phyloP scores from a whole-genome alignment of 2,797 vertebrate genomes.

The Dendrocincla fuliginosa region DNA sequence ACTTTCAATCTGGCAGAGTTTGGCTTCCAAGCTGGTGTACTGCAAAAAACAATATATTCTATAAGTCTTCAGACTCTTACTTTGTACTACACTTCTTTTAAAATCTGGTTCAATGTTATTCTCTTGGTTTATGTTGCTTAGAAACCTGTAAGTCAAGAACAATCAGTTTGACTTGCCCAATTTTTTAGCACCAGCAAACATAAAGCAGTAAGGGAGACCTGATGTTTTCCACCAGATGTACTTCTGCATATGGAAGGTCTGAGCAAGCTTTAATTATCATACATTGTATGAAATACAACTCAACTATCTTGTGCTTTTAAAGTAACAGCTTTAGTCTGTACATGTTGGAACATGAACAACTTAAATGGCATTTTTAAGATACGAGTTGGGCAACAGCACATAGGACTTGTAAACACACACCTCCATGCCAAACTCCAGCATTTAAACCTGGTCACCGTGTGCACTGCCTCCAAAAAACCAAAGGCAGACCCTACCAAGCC shows the following conservation, averaged over 20 bases:
- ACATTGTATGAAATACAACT: not conserved
- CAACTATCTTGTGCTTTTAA: not conserved
- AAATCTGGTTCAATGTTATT: not conserved
- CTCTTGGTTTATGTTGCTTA: not conserved
- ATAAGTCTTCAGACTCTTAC: not conserved
- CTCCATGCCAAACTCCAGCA: not conserved
- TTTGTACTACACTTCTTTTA: not conserved
- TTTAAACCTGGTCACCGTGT: not conserved
- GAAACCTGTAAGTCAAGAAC: not conserved
- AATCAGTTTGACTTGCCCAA: not conserved
- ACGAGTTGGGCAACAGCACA: accelerated
- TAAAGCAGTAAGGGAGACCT: not conserved
- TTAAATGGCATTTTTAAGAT: not conserved
- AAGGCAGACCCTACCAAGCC: not conserved
- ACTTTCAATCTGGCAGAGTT: constrained; percentile 96
- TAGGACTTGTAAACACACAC: not conserved
- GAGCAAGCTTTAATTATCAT: not conserved
- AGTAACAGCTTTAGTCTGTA: not conserved
- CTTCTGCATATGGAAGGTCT: not conserved
- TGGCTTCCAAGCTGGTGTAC: constrained; percentile 92
- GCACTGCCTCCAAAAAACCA: not conserved
- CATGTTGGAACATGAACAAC: not conserved
- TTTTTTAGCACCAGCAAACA: not conserved
- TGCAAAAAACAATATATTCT: constrained; percentile 52
- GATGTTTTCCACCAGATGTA: not conserved